Conservation (phyloP, 2,113 vertebrate species). For the Syrrhaptes paradoxus region DNA sequence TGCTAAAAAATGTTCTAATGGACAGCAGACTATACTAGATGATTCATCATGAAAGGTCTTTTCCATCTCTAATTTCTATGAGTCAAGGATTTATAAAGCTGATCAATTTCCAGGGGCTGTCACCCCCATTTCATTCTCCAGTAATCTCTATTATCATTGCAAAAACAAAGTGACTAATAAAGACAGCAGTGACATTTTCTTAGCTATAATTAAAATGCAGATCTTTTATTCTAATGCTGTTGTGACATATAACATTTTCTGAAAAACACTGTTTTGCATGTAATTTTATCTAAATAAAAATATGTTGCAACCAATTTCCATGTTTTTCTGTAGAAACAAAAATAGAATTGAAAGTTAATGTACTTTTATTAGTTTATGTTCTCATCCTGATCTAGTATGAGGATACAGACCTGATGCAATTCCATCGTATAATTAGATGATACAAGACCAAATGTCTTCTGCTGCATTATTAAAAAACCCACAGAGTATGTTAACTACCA, state of each 20-base stretch:
- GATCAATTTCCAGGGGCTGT: neutral
- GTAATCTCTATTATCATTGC: slow-evolving; percentile 16
- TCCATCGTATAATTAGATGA: neutral
- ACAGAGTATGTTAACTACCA: neutral
- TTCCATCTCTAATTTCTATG: neutral
- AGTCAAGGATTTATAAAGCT: neutral
- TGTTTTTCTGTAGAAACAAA: neutral
- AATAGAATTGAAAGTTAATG: neutral
- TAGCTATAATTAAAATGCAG: slow-evolving; percentile 2
- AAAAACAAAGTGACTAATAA: neutral
- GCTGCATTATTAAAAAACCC: slow-evolving; percentile 4
- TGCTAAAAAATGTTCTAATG: neutral
- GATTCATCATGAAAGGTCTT: neutral
- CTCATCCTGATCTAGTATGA: slow-evolving; percentile 36
- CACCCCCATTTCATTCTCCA: neutral
- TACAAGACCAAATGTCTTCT: slow-evolving; percentile 21
- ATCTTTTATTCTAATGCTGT: neutral
- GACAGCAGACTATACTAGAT: neutral
- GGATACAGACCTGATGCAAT: neutral
- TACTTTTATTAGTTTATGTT: slow-evolving; percentile 18
- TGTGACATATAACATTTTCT: neutral
- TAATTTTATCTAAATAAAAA: neutral
- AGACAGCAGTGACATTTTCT: neutral
- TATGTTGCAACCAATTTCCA: neutral
- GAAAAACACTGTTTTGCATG: neutral